Conservation (phyloP, 2,888 invertebrate species). For the Conomelus anceps region DNA sequence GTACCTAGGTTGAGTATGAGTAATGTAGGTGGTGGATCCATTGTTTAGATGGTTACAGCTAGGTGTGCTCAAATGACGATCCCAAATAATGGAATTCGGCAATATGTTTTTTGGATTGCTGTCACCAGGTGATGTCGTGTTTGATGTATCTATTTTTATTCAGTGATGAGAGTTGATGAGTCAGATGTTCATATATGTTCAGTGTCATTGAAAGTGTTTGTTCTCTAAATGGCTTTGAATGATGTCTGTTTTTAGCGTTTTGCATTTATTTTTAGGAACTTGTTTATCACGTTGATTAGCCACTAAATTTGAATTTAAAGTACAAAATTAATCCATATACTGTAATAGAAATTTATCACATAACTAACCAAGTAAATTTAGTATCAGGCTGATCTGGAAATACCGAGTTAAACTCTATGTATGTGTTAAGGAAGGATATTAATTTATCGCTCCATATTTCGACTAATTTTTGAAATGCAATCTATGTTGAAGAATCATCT, state of each 20-base stretch:
- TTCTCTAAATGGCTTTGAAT: neutral
- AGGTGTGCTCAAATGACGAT: neutral
- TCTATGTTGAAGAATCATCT: too few relatives aligned
- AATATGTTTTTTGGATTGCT: neutral
- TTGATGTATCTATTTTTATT: neutral
- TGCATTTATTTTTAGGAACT: neutral
- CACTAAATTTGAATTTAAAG: too few relatives aligned
- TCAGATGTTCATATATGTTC: neutral
- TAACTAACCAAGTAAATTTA: too few relatives aligned
- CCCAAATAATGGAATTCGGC: neutral
- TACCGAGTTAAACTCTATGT: too few relatives aligned
- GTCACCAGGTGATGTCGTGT: neutral
- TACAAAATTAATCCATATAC: too few relatives aligned
- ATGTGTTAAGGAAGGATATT: too few relatives aligned
- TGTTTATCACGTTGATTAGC: too few relatives aligned
- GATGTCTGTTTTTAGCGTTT: neutral
- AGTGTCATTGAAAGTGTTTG: neutral
- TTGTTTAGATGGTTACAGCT: neutral
- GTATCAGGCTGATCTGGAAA: too few relatives aligned
- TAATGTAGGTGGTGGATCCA: neutral
- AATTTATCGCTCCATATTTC: too few relatives aligned
- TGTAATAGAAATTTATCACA: too few relatives aligned
- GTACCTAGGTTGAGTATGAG: neutral
- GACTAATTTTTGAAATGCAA: too few relatives aligned
- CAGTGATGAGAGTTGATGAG: too few relatives aligned